These are phyloP conservation scores for Macrophya alboannulata DNA, from an alignment of 2,888 invertebrate genomes.

Conservation along the genomic window DNA sequence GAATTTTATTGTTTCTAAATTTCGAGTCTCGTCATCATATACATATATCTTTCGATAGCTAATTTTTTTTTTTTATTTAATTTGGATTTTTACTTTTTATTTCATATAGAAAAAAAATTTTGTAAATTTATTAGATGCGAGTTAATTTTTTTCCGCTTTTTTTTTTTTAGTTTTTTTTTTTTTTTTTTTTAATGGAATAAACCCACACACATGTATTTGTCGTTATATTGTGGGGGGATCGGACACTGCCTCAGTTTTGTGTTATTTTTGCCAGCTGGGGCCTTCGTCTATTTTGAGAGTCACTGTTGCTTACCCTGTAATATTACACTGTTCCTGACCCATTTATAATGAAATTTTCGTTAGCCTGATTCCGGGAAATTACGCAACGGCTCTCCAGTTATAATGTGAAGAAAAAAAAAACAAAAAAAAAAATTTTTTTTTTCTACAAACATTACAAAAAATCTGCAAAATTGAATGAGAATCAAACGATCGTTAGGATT, in stretches of 20 bases:
- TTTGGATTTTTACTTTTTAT: neutral
- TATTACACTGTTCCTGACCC: slow-evolving; percentile 74
- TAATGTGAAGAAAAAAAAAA: neutral
- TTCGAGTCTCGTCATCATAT: neutral
- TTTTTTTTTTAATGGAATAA: neutral
- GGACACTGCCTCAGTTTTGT: slow-evolving; percentile 52
- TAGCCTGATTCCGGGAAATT: slow-evolving; percentile 30
- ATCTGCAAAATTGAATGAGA: neutral
- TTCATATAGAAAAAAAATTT: neutral
- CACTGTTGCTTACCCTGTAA: slow-evolving; percentile 68
- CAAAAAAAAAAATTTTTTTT: neutral
- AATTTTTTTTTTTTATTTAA: neutral
- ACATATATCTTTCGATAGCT: neutral
- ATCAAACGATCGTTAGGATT: neutral
- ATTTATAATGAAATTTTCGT: slow-evolving; percentile 70
- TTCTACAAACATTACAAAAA: neutral
- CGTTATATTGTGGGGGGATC: slow-evolving; percentile 13
- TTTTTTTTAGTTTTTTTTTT: neutral
- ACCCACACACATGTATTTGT: slow-evolving; percentile 1
- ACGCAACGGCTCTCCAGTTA: neutral
- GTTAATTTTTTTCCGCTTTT: neutral
- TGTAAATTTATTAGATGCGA: neutral
- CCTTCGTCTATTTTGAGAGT: slow-evolving; percentile 78
- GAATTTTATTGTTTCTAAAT: neutral
- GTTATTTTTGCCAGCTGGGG: slow-evolving; percentile 77